phyloP scores from a whole-genome alignment of 30 jellyfish, hydroid and myxozoan genomes.

The Hydra vulgaris region DNA sequence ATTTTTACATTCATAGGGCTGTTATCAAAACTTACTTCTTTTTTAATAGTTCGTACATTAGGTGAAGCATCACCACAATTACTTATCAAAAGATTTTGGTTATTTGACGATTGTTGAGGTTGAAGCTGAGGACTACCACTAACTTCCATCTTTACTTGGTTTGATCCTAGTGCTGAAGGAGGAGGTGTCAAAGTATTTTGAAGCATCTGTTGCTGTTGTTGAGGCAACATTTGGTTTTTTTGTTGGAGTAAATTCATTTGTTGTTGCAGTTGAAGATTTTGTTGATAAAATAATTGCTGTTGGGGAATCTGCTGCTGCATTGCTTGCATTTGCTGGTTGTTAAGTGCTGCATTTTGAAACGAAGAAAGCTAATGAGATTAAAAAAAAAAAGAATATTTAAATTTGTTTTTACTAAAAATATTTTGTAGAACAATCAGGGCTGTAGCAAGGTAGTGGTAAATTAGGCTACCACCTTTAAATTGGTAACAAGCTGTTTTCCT shows the following conservation, averaged over 20 bases:
- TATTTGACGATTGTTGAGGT: conserved; percentile 32
- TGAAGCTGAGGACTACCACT: conserved; percentile 24
- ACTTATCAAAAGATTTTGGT: neutral
- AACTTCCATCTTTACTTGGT: conserved; percentile 22
- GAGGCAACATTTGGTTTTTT: conserved; percentile 36
- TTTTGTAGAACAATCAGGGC: too few species aligned
- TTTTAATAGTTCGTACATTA: neutral
- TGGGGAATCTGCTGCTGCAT: conserved; percentile 24
- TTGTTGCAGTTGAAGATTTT: conserved; percentile 24
- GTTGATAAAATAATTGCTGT: conserved; percentile 9
- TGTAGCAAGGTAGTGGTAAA: too few species aligned
- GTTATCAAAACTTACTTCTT: conserved; percentile 15
- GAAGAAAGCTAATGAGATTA: neutral
- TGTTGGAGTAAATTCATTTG: conserved; percentile 52
- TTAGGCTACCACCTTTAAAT: too few species aligned
- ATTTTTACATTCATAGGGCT: conserved; percentile 25
- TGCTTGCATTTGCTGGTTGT: neutral
- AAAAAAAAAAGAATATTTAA: too few species aligned
- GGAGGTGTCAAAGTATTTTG: conserved; percentile 27
- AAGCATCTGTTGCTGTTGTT: conserved; percentile 50
- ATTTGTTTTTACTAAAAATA: too few species aligned
- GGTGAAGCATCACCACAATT: conserved; percentile 6
- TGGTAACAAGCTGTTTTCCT: too few species aligned
- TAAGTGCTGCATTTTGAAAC: neutral
- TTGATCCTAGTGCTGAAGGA: conserved; percentile 20